Conservation (phyloP, 2,888 invertebrate species). For the Bedellia somnulentella region DNA sequence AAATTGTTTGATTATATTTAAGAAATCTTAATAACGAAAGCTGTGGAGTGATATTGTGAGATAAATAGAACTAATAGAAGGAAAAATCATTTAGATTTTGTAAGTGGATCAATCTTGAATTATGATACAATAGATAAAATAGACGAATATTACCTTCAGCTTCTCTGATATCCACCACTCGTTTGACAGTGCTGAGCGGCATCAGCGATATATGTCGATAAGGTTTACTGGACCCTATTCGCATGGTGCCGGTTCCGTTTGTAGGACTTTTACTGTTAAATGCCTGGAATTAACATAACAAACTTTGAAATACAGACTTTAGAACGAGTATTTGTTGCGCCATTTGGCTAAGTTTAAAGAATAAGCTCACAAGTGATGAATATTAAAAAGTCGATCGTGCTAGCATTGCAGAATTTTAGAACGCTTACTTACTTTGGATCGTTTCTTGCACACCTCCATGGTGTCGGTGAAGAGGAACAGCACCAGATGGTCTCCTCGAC, state of each 20-base stretch:
- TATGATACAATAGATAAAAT: too few relatives aligned
- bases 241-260: slow-evolving; percentile 61
- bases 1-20: too few relatives aligned
- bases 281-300: too few relatives aligned
- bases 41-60: too few relatives aligned
- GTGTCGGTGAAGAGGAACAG: slow-evolving; percentile 94
- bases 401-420: neutral
- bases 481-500: slow-evolving; percentile 83
- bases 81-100: too few relatives aligned
- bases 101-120: too few relatives aligned
- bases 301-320: too few relatives aligned
- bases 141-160: slow-evolving; percentile 82
- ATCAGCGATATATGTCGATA: slow-evolving; percentile 91
- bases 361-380: neutral
- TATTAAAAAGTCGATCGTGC: neutral
- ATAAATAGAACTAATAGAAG: too few relatives aligned
- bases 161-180: slow-evolving; percentile 88
- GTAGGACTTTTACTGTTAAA: slow-evolving; percentile 61
- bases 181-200: slow-evolving; percentile 84
- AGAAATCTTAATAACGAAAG: too few relatives aligned
- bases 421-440: slow-evolving; percentile 64
- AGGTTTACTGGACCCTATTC: slow-evolving; percentile 73
- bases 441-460: slow-evolving; percentile 87
- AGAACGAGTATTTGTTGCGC: too few relatives aligned
- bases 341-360: neutral